These are phyloP conservation scores for Nudaria mundana DNA, from an alignment of 2,888 invertebrate genomes.

Conservation along the genomic window DNA sequence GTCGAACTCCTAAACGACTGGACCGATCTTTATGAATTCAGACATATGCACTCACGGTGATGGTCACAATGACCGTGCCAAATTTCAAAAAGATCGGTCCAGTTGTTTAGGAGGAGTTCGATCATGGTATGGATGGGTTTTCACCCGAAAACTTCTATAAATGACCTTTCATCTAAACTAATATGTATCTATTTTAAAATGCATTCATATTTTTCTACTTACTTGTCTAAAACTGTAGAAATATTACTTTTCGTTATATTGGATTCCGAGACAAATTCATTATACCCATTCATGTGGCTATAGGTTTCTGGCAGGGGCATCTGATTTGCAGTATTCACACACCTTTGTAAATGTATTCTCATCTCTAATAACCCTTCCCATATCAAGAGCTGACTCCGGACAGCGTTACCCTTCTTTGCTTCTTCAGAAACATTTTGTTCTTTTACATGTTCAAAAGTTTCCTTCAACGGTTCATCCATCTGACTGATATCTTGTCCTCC, in stretches of 20 bases:
- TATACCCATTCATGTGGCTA: constrained; percentile 62
- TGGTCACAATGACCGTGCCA: too few species aligned
- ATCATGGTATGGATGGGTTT: too few species aligned
- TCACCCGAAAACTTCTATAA: too few species aligned
- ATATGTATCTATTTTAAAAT: too few species aligned
- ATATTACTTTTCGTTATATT: constrained; percentile 79
- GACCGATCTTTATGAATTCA: too few species aligned
- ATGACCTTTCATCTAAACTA: too few species aligned
- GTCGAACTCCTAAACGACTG: too few species aligned
- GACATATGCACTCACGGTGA: too few species aligned
- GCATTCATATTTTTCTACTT: constrained; percentile 36
- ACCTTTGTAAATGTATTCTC: constrained; percentile 93
- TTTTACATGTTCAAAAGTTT: constrained; percentile 81
- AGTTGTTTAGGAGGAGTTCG: too few species aligned
- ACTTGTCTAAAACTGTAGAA: constrained; percentile 83
- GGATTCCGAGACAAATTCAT: constrained; percentile 76
- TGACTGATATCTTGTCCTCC: constrained; percentile 72
- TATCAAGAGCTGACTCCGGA: constrained; percentile 85
- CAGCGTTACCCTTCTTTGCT: constrained; percentile 84
- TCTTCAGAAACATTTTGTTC: constrained; percentile 78
- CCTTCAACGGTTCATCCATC: constrained; percentile 68
- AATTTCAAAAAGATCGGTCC: too few species aligned
- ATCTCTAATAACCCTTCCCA: constrained; percentile 94
- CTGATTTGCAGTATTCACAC: constrained; percentile 87
- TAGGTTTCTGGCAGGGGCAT: constrained; percentile 85